These are phyloP conservation scores for Melanitta fusca DNA, from an alignment of 2,797 vertebrate genomes.

Conservation along the genomic window DNA sequence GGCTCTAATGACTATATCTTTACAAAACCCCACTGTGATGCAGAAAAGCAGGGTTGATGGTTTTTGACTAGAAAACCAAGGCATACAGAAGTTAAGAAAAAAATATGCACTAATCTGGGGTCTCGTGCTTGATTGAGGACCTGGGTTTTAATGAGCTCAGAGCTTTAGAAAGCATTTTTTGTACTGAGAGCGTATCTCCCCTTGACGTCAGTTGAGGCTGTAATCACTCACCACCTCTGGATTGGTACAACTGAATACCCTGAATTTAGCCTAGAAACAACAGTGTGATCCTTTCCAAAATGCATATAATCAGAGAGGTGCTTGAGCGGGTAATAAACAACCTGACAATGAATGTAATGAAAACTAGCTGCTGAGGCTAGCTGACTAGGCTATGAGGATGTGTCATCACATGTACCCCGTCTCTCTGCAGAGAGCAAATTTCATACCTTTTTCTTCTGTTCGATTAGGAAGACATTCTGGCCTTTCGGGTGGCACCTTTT, in stretches of 20 bases:
- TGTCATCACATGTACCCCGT: neutral
- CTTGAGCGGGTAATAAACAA: neutral
- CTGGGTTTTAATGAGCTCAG: neutral
- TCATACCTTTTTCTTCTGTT: slow-evolving; percentile 93
- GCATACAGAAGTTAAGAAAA: neutral
- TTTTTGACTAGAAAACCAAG: slow-evolving; percentile 3
- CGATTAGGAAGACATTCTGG: slow-evolving; percentile 93
- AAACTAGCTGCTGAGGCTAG: neutral
- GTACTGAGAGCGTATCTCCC: neutral
- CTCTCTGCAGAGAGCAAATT: slow-evolving; percentile 9
- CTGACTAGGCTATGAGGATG: neutral
- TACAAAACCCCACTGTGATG: neutral
- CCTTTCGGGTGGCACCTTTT: slow-evolving; percentile 94
- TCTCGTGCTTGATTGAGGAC: neutral
- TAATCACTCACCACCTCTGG: neutral
- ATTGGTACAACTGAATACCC: neutral
- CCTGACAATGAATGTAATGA: neutral
- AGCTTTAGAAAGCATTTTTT: neutral
- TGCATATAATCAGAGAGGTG: neutral
- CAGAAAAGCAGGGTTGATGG: neutral
- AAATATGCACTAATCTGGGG: neutral
- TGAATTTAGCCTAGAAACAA: neutral
- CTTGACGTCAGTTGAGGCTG: neutral
- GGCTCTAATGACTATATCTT: neutral
- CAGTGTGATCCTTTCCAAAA: neutral